Percentiles rank a stretch among this genome's conserved stretches.
Evolutionary conservation across 2,797 vertebrate genomes (phyloP).

Genomic region (Prionace glauca): DNA sequence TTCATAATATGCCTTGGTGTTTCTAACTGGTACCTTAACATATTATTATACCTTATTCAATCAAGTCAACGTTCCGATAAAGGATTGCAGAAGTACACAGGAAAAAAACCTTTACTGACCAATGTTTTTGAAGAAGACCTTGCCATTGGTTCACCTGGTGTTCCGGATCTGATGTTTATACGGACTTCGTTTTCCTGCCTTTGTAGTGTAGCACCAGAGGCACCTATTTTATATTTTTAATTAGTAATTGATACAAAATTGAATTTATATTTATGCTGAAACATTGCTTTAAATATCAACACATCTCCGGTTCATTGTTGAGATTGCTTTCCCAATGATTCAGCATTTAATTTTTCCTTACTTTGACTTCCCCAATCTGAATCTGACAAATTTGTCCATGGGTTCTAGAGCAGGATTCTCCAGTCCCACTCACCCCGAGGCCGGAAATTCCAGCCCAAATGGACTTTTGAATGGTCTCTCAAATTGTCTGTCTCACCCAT

Average conservation of each 20-base stretch:
- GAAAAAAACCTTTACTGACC: background rate
- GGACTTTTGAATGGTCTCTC: no score
- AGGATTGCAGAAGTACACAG: background rate
- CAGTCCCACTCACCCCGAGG: no score
- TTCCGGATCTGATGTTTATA: constrained; percentile 53
- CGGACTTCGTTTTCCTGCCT: constrained; percentile 42
- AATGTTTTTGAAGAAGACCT: no score
- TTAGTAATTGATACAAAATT: background rate
- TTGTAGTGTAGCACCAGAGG: background rate
- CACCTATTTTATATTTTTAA: background rate
- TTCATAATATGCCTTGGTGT: no score
- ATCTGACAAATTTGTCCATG: background rate
- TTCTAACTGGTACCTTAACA: no score
- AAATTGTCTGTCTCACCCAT: no score
- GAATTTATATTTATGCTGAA: background rate
- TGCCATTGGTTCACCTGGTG: constrained; percentile 37
- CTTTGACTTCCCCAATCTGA: background rate
- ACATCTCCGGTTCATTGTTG: background rate
- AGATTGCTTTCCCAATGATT: background rate
- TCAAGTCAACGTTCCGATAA: background rate
- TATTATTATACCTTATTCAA: background rate
- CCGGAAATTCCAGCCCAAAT: no score
- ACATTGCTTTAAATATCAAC: background rate
- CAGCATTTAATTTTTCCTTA: background rate
- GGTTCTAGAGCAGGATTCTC: no score